Conservation (phyloP, 2,888 invertebrate species). For the Barypeithes pellucidus region DNA sequence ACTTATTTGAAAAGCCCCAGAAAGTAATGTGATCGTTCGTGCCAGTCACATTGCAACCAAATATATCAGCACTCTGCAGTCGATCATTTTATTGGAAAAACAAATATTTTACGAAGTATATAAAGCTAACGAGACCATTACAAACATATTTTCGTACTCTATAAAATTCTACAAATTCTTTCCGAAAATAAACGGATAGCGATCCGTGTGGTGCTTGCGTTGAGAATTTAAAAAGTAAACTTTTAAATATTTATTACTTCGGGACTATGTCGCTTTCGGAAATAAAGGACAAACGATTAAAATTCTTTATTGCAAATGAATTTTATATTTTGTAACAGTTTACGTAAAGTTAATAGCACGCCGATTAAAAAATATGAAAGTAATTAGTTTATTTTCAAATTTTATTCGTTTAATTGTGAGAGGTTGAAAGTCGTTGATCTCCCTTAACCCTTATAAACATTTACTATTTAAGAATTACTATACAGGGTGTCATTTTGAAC, state of each 20-base stretch:
- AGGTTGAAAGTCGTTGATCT: too few species aligned
- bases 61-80: too few species aligned
- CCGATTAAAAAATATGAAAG: too few species aligned
- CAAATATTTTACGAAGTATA: neutral
- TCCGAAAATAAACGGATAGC: neutral
- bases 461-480: too few species aligned
- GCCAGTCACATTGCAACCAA: too few species aligned
- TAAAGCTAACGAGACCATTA: neutral
- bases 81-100: neutral
- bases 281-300: neutral
- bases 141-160: neutral
- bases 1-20: too few species aligned
- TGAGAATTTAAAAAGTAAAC: constrained; percentile 3
- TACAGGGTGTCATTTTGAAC: too few species aligned
- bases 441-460: too few species aligned
- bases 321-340: neutral
- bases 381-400: too few species aligned
- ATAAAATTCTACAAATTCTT: constrained; percentile 1
- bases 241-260: neutral
- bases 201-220: neutral
- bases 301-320: neutral
- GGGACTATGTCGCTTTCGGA: neutral
- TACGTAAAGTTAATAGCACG: neutral
- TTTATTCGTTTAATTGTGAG: too few species aligned
- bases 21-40: too few species aligned